These are phyloP conservation scores for Astyanax mexicanus DNA, from an alignment of 2,797 vertebrate genomes.

Conservation along the genomic window DNA sequence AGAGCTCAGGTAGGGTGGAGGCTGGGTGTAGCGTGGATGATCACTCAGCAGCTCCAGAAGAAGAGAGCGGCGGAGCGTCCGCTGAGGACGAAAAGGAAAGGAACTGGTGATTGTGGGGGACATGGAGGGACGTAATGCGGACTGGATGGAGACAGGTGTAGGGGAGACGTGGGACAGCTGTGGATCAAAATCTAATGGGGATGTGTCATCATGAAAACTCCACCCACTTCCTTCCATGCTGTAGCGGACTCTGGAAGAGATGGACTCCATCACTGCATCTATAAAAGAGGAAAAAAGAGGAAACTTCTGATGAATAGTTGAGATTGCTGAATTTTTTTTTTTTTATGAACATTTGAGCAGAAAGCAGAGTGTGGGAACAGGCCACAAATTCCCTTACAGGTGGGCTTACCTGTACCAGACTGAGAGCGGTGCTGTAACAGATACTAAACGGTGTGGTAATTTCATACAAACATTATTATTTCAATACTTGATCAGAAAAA, in stretches of 20 bases:
- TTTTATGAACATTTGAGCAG: too few species aligned
- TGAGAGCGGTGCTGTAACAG: too few species aligned
- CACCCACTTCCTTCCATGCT: background rate
- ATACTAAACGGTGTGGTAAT: too few species aligned
- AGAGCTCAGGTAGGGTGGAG: slow-evolving; percentile 31
- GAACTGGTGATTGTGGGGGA: background rate
- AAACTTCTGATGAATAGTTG: too few species aligned
- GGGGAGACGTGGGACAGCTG: background rate
- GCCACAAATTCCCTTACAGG: too few species aligned
- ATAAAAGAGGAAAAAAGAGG: background rate
- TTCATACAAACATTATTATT: too few species aligned
- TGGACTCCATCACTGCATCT: background rate
- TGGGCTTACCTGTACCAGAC: too few species aligned
- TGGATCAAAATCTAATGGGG: slow-evolving; percentile 1
- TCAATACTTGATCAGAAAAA: too few species aligned
- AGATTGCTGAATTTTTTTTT: too few species aligned
- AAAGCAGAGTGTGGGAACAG: background rate
- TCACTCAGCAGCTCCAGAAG: slow-evolving; percentile 27
- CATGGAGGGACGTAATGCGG: background rate
- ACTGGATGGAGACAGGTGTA: background rate
- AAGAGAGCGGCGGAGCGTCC: slow-evolving; percentile 3
- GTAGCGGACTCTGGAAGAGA: background rate
- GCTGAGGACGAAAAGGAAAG: slow-evolving; percentile 34
- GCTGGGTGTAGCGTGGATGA: slow-evolving; percentile 23
- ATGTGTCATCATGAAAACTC: background rate